These are phyloP conservation scores for Stercorarius parasiticus DNA, from an alignment of 2,113 vertebrate species.

Conservation along the genomic window DNA sequence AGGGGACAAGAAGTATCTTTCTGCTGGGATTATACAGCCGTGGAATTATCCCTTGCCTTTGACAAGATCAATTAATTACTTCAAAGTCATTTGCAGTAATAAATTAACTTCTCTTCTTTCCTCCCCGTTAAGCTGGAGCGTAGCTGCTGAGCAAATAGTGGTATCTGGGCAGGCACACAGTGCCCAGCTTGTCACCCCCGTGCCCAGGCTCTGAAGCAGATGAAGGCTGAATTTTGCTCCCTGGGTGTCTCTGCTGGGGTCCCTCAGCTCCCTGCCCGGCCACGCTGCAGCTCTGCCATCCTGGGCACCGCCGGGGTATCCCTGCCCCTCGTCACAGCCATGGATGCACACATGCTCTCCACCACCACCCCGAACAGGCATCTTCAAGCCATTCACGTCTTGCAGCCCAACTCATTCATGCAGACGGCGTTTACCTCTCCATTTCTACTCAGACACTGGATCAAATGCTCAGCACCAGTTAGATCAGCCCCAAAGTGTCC, in stretches of 20 bases:
- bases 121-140: not conserved
- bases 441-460: not conserved
- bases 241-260: not conserved
- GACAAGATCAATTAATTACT: slow-evolving; percentile 47
- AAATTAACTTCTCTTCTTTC: slow-evolving; percentile 9
- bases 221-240: not conserved
- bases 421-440: not conserved
- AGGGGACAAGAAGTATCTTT: slow-evolving; percentile 3
- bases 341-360: not conserved
- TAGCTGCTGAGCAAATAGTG: not conserved
- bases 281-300: not conserved
- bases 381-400: not conserved
- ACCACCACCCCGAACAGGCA: not conserved
- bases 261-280: not conserved
- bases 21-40: not conserved
- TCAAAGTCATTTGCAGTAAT: slow-evolving; percentile 2
- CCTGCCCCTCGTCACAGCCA: not conserved
- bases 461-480: not conserved
- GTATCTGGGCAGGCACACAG: not conserved
- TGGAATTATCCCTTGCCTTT: slow-evolving; percentile 16
- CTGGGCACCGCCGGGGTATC: too few species aligned
- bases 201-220: not conserved
- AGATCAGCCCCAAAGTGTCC: not conserved
- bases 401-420: not conserved
- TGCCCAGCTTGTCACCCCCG: not conserved